Evolutionary conservation across 2,113 vertebrate species (phyloP), one percentile per base, ranked within the genome.

Genomic region (Tyto alba): DNA sequence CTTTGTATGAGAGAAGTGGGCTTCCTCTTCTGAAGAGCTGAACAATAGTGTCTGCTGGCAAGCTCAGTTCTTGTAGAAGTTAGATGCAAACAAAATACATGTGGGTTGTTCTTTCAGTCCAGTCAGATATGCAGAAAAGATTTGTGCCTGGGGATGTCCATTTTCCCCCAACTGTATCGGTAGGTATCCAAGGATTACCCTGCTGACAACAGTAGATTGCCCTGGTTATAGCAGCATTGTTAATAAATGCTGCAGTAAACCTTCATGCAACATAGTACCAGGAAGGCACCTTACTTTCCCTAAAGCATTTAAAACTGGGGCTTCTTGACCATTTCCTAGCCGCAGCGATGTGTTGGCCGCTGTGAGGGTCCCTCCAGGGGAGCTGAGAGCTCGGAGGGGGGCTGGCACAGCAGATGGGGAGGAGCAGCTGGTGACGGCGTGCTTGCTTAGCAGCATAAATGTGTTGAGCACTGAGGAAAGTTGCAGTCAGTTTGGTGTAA

Each of bases 21-120:
- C 59, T 96, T 95, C 93, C 91, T 96, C 77, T 83, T 86, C 78
- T 71, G 55, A 84, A 80, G 41, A 23, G 7, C 47, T 87, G 60
- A 79, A 63, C 56, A 73, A 85, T 53, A 80, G 47, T 2, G 53
- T 45, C 78, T 66, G 41, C 47, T 93, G 87, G 63, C 45, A 50
- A 68, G 45, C 36, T 59, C 40, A 16, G 56, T 72, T 85, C 83
- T 75, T 26, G 14, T 48, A n/a, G 85, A 92, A 81, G 38, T 60
- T 56, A 45, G 56, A 40, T 0, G 0, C 52, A 84, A 90, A 84
- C 30, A 81, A 66, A 60, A 36, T 14, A 22, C 11, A 38, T 26
- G 18, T 16, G 48, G 48, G 53, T 60, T 85, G 69, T 38, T 47
- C 21, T 78, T 67, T 40, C 62, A 48, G 59, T 12, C 23, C 59